Conservation (phyloP, 1,140 invertebrate genomes). For the Ruditapes philippinarum region DNA sequence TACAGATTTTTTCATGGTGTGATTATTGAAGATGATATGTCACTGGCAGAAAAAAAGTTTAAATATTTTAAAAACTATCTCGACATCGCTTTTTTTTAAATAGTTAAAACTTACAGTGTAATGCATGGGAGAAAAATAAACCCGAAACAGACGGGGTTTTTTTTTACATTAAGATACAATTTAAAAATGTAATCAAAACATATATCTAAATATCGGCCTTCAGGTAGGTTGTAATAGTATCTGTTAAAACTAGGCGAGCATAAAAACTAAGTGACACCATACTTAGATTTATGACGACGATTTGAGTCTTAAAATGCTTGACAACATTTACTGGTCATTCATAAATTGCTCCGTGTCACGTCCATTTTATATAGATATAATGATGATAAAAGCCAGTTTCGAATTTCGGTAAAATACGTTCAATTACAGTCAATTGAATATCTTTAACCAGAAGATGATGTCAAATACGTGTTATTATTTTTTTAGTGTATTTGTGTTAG, state of each 20-base stretch:
- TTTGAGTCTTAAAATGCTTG: background rate
- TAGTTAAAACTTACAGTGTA: too few relatives aligned
- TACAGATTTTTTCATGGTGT: too few relatives aligned
- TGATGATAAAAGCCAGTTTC: slow-evolving; percentile 8
- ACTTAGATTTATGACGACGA: background rate
- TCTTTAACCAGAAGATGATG: background rate
- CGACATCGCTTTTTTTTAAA: too few relatives aligned
- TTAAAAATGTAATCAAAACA: slow-evolving; percentile 5
- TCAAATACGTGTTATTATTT: background rate
- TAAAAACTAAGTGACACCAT: background rate
- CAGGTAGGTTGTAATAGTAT: background rate
- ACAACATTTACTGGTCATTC: background rate
- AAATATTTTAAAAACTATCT: too few relatives aligned
- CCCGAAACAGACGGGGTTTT: too few relatives aligned
- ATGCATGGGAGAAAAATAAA: too few relatives aligned
- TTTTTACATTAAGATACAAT: too few relatives aligned
- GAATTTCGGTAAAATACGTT: background rate
- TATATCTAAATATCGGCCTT: background rate
- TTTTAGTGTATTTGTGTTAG: background rate
- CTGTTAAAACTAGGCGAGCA: slow-evolving; percentile 9
- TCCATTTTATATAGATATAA: slow-evolving; percentile 16
- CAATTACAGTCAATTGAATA: slow-evolving; percentile 10
- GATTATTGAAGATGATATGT: too few relatives aligned
- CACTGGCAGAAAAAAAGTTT: too few relatives aligned
- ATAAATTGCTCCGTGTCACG: slow-evolving; percentile 15